Evolutionary conservation across 2,113 vertebrate genomes (phyloP), one percentile per base, ranked within the genome.

Genomic region (Thalassoma bifasciatum): DNA sequence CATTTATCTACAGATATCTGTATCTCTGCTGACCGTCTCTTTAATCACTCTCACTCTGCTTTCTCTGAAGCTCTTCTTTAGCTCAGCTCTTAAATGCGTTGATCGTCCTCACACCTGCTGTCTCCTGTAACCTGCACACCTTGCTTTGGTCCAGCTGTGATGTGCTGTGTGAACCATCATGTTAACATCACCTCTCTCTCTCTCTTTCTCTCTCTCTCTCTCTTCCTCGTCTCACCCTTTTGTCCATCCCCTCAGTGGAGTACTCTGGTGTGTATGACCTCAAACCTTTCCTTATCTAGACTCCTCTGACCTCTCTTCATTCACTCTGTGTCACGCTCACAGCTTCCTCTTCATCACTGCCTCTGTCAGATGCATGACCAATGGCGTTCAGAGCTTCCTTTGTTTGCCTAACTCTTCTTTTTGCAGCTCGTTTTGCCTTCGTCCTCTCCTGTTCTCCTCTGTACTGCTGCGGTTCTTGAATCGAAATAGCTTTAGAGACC

Each of bases 241-340:
- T 94, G 91, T 94, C 95, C 93, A 95, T 96, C 91, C 93, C 95
- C 95, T 30, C 30, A 99, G 97, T 96, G 94, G 97, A 99, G 94
- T 99, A 98, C 94, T 99, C 97, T 92, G 97, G 97, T 99, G 97
- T 98, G 97, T 99, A 99, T 98, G 91, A 95, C 94, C 92, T 94
- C 81, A 74, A 76, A 83, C 76, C 84, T 85, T 75, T 86, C 81
- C 68, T 81, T 76, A 53, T 36, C 10, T 66, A 37, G 70, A 64
- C 38, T 46, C 44, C 11, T 61, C 56, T 19, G 80, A 42, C 80
- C 47, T 38, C 16, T 42, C 61, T 72, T 83, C 23, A 40, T 19
- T 68, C 81, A 75, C 75, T 58, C 61, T 61, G 50, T 83, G 42
- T 72, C 79, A 82, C 53, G 49, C 69, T 77, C 85, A 83, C 42